Evolutionary conservation across 2,888 invertebrate genomes (phyloP).

Genomic region (Thecocarcelia acutangulata): DNA sequence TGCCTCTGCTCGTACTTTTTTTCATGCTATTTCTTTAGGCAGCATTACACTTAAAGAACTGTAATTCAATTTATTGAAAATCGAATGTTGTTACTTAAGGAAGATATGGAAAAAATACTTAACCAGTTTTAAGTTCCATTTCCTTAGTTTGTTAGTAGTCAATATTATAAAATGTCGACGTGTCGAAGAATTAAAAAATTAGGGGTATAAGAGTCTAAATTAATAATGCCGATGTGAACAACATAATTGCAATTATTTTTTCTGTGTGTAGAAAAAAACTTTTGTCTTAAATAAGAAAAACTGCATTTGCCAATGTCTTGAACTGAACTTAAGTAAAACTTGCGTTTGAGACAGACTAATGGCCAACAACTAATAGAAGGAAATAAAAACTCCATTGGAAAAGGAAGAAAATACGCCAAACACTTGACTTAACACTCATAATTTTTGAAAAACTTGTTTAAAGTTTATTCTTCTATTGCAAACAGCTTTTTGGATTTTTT

Average conservation of each 20-base stretch:
- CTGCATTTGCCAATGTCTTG: slow-evolving; percentile 53
- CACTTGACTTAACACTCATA: slow-evolving; percentile 64
- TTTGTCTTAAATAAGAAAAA: slow-evolving; percentile 50
- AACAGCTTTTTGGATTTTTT: slow-evolving; percentile 17
- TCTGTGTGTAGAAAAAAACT: slow-evolving; percentile 29
- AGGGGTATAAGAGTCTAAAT: no score
- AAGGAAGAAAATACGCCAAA: slow-evolving; percentile 26
- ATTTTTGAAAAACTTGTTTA: slow-evolving; percentile 61
- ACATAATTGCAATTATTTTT: no score
- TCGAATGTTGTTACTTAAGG: no score
- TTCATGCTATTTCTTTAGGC: neutral
- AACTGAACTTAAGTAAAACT: slow-evolving; percentile 46
- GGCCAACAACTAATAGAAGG: slow-evolving; percentile 41
- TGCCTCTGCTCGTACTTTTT: neutral
- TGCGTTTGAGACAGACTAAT: slow-evolving; percentile 56
- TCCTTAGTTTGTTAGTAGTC: no score
- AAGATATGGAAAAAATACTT: no score
- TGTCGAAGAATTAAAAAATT: no score
- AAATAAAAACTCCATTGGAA: slow-evolving; percentile 19
- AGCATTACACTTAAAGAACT: no score
- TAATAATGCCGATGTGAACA: no score
- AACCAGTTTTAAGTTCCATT: no score
- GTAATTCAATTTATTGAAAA: no score
- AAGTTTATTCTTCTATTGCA: slow-evolving; percentile 34
- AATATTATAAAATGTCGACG: no score